phyloP scores from a whole-genome alignment of 2,888 invertebrate genomes.

The Brassicogethes aeneus region DNA sequence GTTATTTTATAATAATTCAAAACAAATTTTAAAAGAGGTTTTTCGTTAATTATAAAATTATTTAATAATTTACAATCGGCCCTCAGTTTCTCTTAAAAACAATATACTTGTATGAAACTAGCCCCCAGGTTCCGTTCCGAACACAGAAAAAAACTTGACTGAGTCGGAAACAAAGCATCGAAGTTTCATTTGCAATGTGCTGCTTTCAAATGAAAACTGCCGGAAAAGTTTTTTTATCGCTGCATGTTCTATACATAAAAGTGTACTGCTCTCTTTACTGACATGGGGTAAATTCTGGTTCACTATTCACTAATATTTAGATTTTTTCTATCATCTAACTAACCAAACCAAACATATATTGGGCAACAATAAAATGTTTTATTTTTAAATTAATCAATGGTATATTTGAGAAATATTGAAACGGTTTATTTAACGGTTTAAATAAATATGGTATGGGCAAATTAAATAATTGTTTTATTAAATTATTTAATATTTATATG shows the following conservation, averaged over 20 bases:
- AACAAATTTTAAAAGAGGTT: no score
- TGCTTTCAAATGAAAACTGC: conserved; percentile 35
- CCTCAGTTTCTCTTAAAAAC: not conserved
- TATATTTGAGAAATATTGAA: no score
- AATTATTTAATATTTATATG: no score
- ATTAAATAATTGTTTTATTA: no score
- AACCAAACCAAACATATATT: conserved; percentile 8
- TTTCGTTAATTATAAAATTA: not conserved
- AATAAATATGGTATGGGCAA: no score
- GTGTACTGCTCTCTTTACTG: conserved; percentile 3
- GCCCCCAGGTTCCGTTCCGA: not conserved
- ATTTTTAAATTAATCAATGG: no score
- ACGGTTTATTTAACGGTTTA: no score
- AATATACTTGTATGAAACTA: not conserved
- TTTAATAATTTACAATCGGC: conserved; percentile 6
- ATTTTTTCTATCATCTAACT: conserved; percentile 4
- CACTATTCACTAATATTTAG: conserved; percentile 8
- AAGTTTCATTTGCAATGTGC: conserved; percentile 34
- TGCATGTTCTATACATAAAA: conserved; percentile 9
- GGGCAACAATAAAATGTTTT: conserved; percentile 1
- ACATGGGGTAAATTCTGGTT: conserved; percentile 5
- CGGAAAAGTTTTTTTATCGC: conserved; percentile 33
- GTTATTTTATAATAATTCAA: conserved; percentile 34
- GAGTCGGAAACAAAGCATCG: conserved; percentile 30
- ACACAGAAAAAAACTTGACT: conserved; percentile 16